Percentiles rank a stretch among this genome's conserved stretches.
phyloP scores from a whole-genome alignment of 92 coral and sea anemone genomes.

The Phenganax marumi region DNA sequence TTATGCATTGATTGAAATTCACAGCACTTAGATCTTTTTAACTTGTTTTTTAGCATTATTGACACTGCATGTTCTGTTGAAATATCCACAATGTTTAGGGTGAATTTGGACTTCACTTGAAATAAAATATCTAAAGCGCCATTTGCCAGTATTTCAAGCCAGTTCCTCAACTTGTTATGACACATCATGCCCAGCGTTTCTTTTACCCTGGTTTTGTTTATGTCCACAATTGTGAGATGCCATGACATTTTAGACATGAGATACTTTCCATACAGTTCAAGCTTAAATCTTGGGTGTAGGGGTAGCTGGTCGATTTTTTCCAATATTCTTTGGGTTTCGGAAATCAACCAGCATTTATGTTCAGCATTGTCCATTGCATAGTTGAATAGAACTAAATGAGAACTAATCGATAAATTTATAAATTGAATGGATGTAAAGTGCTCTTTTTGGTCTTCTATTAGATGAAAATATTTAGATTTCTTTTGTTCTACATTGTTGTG shows the following conservation, averaged over 20 bases:
- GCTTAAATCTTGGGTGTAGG: not conserved
- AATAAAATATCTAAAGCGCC: not conserved
- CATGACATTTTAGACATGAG: not conserved
- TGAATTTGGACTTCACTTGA: not conserved
- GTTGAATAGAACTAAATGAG: too few species aligned
- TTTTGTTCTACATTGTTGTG: too few species aligned
- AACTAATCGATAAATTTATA: too few species aligned
- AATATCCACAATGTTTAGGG: not conserved
- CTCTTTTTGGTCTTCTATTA: too few species aligned
- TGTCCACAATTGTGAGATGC: not conserved
- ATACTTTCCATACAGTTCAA: not conserved
- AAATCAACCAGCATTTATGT: not conserved
- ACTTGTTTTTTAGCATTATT: too few species aligned
- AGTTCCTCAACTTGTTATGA: slow-evolving; percentile 4
- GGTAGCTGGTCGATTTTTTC: not conserved
- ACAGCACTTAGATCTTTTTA: too few species aligned
- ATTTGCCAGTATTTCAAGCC: not conserved
- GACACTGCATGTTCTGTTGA: too few species aligned
- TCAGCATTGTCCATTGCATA: slow-evolving; percentile 4
- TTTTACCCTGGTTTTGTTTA: not conserved
- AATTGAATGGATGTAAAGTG: too few species aligned
- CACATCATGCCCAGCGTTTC: slow-evolving; percentile 2
- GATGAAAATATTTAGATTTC: too few species aligned
- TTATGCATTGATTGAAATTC: not conserved
- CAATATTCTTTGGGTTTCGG: not conserved